Conservation (phyloP, 2,888 invertebrate genomes). For the Sminthurides aquaticus region DNA sequence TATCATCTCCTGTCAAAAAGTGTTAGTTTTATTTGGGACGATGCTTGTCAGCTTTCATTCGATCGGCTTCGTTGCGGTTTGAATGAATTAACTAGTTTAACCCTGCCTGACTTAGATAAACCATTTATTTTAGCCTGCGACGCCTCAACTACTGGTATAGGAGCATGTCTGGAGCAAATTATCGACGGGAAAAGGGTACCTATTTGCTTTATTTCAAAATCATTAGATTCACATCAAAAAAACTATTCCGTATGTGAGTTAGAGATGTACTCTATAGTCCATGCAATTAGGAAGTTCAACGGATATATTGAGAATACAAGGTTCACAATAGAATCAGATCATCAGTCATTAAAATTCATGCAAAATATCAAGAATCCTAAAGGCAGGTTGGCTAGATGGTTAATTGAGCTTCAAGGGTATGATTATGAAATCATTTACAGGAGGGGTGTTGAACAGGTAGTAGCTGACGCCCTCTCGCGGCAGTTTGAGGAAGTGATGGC, state of each 20-base stretch:
- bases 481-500: no score
- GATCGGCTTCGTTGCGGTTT: constrained; percentile 14
- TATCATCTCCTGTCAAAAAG: constrained; percentile 23
- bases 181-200: neutral
- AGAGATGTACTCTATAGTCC: neutral
- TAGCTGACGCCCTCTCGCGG: neutral
- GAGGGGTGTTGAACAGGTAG: neutral
- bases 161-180: neutral
- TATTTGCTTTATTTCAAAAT: neutral
- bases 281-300: neutral
- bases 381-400: neutral
- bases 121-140: constrained; percentile 42
- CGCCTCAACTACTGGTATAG: neutral
- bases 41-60: constrained; percentile 22
- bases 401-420: neutral
- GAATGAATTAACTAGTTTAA: constrained; percentile 27
- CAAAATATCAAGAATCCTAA: neutral
- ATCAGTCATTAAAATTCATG: neutral
- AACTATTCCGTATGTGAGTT: neutral
- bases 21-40: constrained; percentile 16
- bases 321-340: neutral
- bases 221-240: neutral
- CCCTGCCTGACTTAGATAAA: constrained; percentile 37
- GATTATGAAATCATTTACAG: neutral
- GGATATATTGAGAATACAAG: neutral